These are phyloP conservation scores for Habroteleia sp. DNA, from an alignment of 2,888 invertebrate species.

Conservation along the genomic window DNA sequence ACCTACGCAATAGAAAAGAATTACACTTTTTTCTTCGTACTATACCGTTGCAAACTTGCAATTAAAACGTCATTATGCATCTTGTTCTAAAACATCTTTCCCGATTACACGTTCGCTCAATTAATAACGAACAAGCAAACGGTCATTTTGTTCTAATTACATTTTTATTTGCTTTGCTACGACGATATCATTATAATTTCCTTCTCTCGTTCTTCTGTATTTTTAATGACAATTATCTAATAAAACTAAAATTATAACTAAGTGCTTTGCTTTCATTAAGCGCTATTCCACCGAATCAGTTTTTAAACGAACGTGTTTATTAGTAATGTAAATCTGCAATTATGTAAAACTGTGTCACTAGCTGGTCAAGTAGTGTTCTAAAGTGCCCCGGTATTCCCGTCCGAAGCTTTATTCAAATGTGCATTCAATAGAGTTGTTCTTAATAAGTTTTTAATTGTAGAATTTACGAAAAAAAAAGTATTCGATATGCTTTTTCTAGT, in stretches of 20 bases:
- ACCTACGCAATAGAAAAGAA: constrained; percentile 75
- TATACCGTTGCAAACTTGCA: constrained; percentile 15
- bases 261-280: no score
- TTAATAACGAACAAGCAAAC: no score
- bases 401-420: constrained; percentile 32
- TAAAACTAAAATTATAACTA: no score
- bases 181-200: no score
- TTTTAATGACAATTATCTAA: no score
- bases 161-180: no score
- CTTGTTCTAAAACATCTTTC: constrained; percentile 13
- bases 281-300: no score
- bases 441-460: constrained; percentile 43
- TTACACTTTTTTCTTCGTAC: constrained; percentile 34
- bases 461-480: no score
- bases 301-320: constrained; percentile 43
- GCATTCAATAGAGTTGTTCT: constrained; percentile 32
- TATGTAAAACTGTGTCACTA: constrained; percentile 57
- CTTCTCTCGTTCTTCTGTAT: no score
- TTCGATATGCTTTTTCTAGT: no score
- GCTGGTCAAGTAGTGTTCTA: constrained; percentile 54
- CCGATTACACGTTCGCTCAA: no score
- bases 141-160: no score
- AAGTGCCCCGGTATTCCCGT: constrained; percentile 40
- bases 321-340: constrained; percentile 57
- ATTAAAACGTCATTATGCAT: constrained; percentile 47